phyloP scores from a whole-genome alignment of 2,797 vertebrate species.

The Pseudochirops cupreus region DNA sequence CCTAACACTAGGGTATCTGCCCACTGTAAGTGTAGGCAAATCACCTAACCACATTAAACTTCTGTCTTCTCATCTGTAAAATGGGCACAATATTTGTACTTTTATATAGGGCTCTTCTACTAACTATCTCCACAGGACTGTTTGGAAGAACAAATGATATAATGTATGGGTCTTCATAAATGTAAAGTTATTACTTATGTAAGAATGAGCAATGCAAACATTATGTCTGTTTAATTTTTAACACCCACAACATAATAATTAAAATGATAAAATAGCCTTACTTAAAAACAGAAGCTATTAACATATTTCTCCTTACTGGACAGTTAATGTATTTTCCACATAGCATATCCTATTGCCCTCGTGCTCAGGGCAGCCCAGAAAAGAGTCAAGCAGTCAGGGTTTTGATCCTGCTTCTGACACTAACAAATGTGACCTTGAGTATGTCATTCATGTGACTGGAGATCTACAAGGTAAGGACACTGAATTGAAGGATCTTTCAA shows the following conservation, averaged over 20 bases:
- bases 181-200: neutral
- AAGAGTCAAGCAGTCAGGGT: neutral
- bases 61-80: neutral
- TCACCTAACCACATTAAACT: neutral
- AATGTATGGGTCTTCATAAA: neutral
- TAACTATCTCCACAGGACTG: neutral
- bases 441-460: neutral
- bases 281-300: neutral
- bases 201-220: neutral
- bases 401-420: neutral
- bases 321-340: neutral
- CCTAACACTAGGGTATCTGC: neutral
- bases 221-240: neutral
- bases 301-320: neutral
- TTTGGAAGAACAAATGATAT: neutral
- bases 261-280: neutral
- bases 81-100: neutral
- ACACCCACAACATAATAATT: neutral
- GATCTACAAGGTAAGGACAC: neutral
- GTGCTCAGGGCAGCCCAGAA: neutral
- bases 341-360: neutral
- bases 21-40: neutral
- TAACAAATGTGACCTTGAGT: neutral
- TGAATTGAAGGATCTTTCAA: neutral
- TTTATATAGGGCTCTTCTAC: neutral